Evolutionary conservation across 2,797 vertebrate genomes (phyloP), one percentile per base, ranked within the genome.

Genomic region (Argya squamiceps): DNA sequence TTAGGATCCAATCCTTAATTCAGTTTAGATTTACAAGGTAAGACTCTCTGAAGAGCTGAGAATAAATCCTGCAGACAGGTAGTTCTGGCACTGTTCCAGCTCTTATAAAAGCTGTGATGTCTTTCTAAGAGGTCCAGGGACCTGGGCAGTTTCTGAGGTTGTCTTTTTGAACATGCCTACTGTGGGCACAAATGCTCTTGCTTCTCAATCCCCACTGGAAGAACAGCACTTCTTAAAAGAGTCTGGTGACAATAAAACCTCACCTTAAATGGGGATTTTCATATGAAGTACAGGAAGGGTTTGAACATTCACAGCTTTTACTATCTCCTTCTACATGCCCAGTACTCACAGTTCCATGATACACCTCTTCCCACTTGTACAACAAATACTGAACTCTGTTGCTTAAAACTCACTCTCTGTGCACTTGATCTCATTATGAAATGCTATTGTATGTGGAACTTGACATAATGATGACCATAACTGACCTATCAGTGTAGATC

Each of bases 11-110:
- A 74, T 56, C 70, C 93, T 92, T 88, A 91, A 82, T 59, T 88
- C 65, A 69, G 55, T 92, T 93, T 82, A 93, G 90, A 90, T 96
- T 93, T 96, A 92, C 86, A 95, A 70, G 70, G 63, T n/a, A 90
- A 47, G 43, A 34, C 59, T 80, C n/a, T 93, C 68, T 70, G 30
- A 30, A 88, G 46, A 93, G 59, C 70, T 63, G 26, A 63, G 59
- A 63, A 84, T 87, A 86, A 96, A 96, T 93, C 60, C 56, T 67
- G 44, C 52, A 89, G 93, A 65, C 70, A 64, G 83, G 70, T 73
- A 89, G 77, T 49, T 76, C 47, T 90, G 83, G 88, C 55, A 32
- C 24, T 34, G 13, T 53, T 84, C 69, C 90, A 94, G 24, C 47
- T 84, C 55, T 20, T 77, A 20, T 82, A 76, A 93, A 90, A 92